Percentiles rank a stretch among this genome's conserved stretches.
Evolutionary conservation across 2,888 invertebrate species (phyloP).

Genomic region (Drosophila neonasuta): DNA sequence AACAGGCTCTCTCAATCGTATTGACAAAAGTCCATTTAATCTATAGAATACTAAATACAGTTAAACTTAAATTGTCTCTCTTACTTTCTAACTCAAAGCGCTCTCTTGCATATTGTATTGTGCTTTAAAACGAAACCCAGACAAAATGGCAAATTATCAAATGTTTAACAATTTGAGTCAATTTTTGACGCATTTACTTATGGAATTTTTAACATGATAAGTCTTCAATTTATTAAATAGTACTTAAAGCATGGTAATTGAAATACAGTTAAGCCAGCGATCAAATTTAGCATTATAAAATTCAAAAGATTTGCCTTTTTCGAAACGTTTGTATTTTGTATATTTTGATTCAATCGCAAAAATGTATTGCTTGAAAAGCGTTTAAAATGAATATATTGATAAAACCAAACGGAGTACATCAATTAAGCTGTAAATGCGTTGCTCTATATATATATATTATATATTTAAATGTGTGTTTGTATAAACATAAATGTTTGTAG

Average conservation of each 20-base stretch:
- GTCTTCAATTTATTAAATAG: constrained; percentile 51
- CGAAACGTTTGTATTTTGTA: constrained; percentile 66
- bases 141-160: constrained; percentile 55
- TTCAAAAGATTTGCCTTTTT: constrained; percentile 72
- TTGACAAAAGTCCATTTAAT: constrained; percentile 45
- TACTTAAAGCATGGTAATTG: constrained; percentile 49
- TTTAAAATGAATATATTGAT: constrained; percentile 41
- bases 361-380: constrained; percentile 72
- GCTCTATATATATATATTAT: constrained; percentile 13
- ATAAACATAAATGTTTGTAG: constrained; percentile 57
- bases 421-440: constrained; percentile 58
- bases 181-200: constrained; percentile 81
- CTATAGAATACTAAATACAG: constrained; percentile 11
- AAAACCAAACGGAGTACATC: constrained; percentile 6
- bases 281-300: constrained; percentile 67
- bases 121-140: constrained; percentile 38
- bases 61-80: constrained; percentile 41
- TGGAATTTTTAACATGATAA: constrained; percentile 60
- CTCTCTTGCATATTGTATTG: constrained; percentile 36
- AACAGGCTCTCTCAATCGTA: constrained; percentile 21
- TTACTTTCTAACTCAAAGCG: constrained; percentile 29
- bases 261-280: constrained; percentile 48
- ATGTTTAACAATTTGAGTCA: constrained; percentile 74
- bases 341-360: constrained; percentile 71
- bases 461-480: constrained; percentile 30